Evolutionary conservation across 1,140 invertebrate genomes (phyloP).

Genomic region (Caligus rogercresseyi): DNA sequence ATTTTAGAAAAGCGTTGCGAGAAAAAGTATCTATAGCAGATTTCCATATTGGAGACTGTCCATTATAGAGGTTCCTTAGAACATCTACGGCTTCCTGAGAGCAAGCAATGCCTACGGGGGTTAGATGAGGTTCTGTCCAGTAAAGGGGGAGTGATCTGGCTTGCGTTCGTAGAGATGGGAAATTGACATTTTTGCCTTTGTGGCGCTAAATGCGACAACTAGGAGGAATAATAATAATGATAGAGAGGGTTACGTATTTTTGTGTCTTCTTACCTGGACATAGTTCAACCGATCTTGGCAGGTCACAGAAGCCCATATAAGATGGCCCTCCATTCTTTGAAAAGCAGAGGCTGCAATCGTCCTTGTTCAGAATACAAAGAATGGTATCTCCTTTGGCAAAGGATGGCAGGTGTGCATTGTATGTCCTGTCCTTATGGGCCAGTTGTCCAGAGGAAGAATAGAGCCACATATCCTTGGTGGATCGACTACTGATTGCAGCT

Average conservation of each 20-base stretch:
- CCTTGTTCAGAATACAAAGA: background rate
- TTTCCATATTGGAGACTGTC: background rate
- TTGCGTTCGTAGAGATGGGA: background rate
- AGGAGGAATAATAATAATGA: background rate
- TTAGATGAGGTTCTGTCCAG: background rate
- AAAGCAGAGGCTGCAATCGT: background rate
- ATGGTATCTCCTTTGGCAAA: background rate
- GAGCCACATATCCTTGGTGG: background rate
- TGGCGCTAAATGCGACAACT: background rate
- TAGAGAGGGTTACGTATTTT: background rate
- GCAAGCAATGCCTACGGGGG: background rate
- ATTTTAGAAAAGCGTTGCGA: background rate
- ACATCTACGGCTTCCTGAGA: background rate
- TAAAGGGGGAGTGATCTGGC: background rate
- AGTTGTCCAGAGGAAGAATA: background rate
- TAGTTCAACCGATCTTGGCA: background rate
- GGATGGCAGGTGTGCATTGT: background rate
- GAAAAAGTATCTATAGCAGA: background rate
- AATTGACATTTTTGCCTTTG: background rate
- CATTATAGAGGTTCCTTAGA: background rate
- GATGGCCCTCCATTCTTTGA: background rate
- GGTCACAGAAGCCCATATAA: background rate
- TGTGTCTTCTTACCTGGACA: background rate
- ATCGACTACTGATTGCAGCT: background rate
- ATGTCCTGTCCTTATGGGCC: background rate